Evolutionary conservation across 2,888 invertebrate species (phyloP).

Genomic region (Rhodophaea formosa): DNA sequence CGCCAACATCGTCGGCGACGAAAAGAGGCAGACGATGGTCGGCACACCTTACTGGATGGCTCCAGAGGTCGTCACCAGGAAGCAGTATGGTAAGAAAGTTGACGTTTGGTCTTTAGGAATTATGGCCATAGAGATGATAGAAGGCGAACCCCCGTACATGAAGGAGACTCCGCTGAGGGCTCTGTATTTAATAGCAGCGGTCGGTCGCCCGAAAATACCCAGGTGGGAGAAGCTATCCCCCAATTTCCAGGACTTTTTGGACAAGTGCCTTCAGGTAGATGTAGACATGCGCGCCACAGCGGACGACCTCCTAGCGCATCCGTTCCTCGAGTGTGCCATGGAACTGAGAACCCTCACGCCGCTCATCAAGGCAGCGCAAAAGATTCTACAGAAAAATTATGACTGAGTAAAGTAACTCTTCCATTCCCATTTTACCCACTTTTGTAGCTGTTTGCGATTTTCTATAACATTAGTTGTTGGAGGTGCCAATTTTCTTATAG

Average conservation of each 20-base stretch:
- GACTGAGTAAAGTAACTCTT: constrained; percentile 50
- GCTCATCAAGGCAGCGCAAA: constrained; percentile 94
- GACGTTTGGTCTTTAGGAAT: constrained; percentile 98
- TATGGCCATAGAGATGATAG: constrained; percentile 97
- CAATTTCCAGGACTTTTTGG: constrained; percentile 90
- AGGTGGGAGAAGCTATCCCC: constrained; percentile 89
- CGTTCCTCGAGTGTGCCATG: constrained; percentile 89
- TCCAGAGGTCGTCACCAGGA: constrained; percentile 95
- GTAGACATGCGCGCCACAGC: constrained; percentile 90
- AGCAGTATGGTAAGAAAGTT: constrained; percentile 96
- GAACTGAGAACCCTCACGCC: constrained; percentile 91
- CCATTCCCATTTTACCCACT: constrained; percentile 50
- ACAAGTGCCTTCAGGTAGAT: constrained; percentile 93
- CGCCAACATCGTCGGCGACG: constrained; percentile 96
- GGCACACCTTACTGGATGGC: constrained; percentile 99
- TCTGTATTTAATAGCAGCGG: constrained; percentile 96
- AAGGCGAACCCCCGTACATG: constrained; percentile 98
- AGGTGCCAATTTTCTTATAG: constrained; percentile 50
- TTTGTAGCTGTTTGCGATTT: constrained; percentile 60
- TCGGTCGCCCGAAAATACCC: constrained; percentile 95
- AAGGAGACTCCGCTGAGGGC: constrained; percentile 96
- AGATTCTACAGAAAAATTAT: constrained; percentile 85
- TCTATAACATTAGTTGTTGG: constrained; percentile 39
- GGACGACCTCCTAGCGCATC: constrained; percentile 88
- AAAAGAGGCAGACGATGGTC: constrained; percentile 98